A percentile compares a stretch with the other conserved stretches of the same genome.
These are phyloP conservation scores for Plecotus auritus DNA, from an alignment of 2,113 vertebrate genomes.

Conservation along the genomic window DNA sequence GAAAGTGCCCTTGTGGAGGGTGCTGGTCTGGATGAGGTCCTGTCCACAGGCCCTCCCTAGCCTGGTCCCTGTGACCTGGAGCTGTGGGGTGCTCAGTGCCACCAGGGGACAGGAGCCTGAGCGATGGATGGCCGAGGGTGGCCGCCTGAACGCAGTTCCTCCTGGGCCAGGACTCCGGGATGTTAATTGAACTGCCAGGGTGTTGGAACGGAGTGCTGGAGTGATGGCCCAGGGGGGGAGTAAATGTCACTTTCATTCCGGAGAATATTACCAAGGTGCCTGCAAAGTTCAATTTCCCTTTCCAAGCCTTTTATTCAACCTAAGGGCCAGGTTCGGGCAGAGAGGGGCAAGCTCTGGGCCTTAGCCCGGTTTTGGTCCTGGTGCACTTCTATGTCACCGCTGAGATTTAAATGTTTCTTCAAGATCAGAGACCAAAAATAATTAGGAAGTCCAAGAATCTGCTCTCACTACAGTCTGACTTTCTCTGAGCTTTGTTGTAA, in stretches of 20 bases:
- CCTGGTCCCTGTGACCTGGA: not conserved
- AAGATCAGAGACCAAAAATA: not conserved
- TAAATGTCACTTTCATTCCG: not conserved
- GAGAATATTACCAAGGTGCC: not conserved
- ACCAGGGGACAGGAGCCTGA: not conserved
- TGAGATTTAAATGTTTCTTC: not conserved
- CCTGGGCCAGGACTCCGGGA: not conserved
- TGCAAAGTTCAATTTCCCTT: not conserved
- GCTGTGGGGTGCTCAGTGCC: rapidly evolving
- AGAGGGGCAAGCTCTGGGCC: rapidly evolving
- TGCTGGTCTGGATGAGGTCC: not conserved
- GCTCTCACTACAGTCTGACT: rapidly evolving
- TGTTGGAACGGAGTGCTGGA: rapidly evolving
- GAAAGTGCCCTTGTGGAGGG: not conserved
- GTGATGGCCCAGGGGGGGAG: not conserved
- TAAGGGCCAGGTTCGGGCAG: not conserved
- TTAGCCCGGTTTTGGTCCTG: not conserved
- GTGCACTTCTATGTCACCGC: rapidly evolving
- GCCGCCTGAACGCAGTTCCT: not conserved
- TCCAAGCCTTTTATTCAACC: not conserved
- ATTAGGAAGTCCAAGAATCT: not conserved
- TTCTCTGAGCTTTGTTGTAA: not conserved
- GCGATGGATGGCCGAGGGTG: not conserved
- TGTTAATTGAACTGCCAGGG: slow-evolving; percentile 52
- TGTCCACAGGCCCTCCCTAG: not conserved